phyloP scores from a whole-genome alignment of 2,113 vertebrate genomes.

The Penelope pileata region DNA sequence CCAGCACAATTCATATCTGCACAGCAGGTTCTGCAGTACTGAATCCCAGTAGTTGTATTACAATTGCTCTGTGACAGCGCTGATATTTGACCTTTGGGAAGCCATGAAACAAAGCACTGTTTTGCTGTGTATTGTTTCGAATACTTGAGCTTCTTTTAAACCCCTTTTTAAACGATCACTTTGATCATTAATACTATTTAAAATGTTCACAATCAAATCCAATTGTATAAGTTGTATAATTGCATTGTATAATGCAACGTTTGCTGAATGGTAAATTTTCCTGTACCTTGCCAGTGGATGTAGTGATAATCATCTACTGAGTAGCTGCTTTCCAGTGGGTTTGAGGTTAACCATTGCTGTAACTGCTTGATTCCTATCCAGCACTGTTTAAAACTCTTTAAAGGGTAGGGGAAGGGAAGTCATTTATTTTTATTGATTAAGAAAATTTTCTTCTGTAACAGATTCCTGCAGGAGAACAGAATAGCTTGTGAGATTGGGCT shows the following conservation, averaged over 20 bases:
- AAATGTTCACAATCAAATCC: not conserved
- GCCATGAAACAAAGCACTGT: not conserved
- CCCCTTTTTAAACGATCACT: not conserved
- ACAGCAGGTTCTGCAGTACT: not conserved
- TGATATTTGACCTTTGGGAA: not conserved
- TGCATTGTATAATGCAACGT: rapidly evolving
- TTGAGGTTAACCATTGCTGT: not conserved
- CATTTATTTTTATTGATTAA: not conserved
- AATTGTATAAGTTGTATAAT: not conserved
- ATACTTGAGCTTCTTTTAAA: not conserved
- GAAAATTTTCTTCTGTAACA: slow-evolving; percentile 33
- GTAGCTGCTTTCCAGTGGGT: not conserved
- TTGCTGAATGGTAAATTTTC: not conserved
- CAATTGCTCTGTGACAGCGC: not conserved
- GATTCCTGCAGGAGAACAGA: slow-evolving; percentile 92
- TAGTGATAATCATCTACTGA: not conserved
- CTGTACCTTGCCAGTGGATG: not conserved
- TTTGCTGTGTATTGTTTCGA: not conserved
- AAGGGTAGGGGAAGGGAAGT: too few relatives aligned
- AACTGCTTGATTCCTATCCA: not conserved
- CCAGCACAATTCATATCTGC: not conserved
- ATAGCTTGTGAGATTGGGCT: slow-evolving; percentile 96
- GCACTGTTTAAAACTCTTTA: not conserved
- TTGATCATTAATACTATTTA: not conserved
- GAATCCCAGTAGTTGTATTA: not conserved